Evolutionary conservation across 1,140 invertebrate species (phyloP).

Genomic region (Dufourea novaeangliae): DNA sequence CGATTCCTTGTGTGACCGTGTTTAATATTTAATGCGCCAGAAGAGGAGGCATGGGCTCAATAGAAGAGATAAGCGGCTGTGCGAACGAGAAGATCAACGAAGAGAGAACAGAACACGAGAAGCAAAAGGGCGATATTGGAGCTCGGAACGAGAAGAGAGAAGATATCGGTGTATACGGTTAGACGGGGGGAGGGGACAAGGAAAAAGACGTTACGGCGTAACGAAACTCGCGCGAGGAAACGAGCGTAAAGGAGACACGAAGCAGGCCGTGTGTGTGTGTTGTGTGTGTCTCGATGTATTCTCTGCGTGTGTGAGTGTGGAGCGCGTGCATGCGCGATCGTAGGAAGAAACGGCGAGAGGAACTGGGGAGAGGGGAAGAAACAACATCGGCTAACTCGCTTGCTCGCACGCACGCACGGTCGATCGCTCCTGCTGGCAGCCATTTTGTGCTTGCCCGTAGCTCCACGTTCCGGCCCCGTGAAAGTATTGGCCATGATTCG

Average conservation of each 20-base stretch:
- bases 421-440: constrained; percentile 75
- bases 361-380: constrained; percentile 41
- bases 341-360: constrained; percentile 37
- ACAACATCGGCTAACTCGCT: constrained; percentile 55
- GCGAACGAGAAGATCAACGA: background rate
- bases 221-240: background rate
- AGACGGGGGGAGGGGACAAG: background rate
- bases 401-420: constrained; percentile 70
- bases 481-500: constrained; percentile 75
- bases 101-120: too few species aligned
- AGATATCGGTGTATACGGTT: constrained; percentile 23
- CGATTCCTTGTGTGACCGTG: background rate
- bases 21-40: background rate
- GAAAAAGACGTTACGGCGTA: constrained; percentile 20
- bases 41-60: constrained; percentile 18
- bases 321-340: constrained; percentile 11
- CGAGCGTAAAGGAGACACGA: constrained; percentile 1
- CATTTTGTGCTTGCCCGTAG: constrained; percentile 76
- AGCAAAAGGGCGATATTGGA: too few species aligned
- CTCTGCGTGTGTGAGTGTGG: background rate
- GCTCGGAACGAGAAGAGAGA: constrained; percentile 15
- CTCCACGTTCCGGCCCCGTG: constrained; percentile 69
- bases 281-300: too few species aligned
- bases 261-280: background rate
- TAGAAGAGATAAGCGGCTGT: background rate